Evolutionary conservation across 2,888 invertebrate species (phyloP).

Genomic region (Chirona hameri): DNA sequence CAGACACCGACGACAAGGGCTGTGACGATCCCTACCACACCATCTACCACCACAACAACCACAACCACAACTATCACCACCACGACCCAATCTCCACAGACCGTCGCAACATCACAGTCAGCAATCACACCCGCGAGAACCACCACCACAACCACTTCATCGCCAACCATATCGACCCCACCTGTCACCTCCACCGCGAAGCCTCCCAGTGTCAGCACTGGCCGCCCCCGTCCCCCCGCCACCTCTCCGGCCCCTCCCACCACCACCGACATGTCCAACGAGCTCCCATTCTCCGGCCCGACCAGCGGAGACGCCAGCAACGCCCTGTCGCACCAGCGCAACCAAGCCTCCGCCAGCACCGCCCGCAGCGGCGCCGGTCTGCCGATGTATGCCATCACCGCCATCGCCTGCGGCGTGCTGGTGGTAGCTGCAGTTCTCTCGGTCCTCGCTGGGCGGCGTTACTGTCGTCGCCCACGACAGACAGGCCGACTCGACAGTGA

Average conservation of each 20-base stretch:
- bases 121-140: neutral
- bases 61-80: neutral
- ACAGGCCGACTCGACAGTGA: neutral
- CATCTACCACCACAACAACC: neutral
- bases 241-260: neutral
- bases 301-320: neutral
- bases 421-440: neutral
- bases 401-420: neutral
- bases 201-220: neutral
- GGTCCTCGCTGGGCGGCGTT: neutral
- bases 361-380: neutral
- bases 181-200: constrained; percentile 39
- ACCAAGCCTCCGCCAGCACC: neutral
- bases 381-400: neutral
- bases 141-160: neutral
- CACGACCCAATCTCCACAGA: neutral
- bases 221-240: neutral
- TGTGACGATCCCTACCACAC: neutral
- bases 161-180: neutral
- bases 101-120: neutral
- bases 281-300: neutral
- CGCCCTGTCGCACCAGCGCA: neutral
- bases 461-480: neutral
- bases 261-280: constrained; percentile 1
- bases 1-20: neutral